Evolutionary conservation across 2,797 vertebrate genomes (phyloP).

Genomic region (Bradypus variegatus): DNA sequence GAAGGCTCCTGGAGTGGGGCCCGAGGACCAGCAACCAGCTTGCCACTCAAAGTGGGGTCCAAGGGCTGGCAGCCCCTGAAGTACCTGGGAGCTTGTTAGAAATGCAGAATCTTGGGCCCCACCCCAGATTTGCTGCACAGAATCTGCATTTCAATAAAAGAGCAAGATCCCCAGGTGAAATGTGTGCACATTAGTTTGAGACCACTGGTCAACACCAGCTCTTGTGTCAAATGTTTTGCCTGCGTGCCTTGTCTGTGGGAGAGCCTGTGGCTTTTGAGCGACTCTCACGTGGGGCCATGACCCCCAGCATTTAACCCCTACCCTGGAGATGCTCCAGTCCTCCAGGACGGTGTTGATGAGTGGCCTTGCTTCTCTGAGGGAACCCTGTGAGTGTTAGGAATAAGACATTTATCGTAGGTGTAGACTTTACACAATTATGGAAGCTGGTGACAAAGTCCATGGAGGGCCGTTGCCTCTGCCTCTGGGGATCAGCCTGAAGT

Average conservation of each 20-base stretch:
- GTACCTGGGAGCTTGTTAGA: neutral
- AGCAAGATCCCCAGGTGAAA: no score
- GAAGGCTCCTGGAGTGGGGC: no score
- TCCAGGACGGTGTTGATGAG: neutral
- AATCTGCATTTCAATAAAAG: neutral
- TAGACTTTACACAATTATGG: neutral
- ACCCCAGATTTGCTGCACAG: neutral
- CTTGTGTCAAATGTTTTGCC: neutral
- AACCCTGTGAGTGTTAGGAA: neutral
- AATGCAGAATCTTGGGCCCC: neutral
- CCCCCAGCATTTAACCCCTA: neutral
- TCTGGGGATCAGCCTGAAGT: neutral
- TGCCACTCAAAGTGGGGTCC: neutral
- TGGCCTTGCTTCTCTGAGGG: neutral
- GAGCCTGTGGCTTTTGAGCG: neutral
- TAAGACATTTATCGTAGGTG: neutral
- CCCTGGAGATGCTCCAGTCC: neutral
- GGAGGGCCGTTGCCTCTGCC: no score
- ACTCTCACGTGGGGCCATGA: neutral
- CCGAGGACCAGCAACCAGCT: neutral
- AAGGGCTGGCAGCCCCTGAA: neutral
- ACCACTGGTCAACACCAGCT: neutral
- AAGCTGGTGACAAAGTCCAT: neutral
- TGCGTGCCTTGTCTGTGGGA: neutral
- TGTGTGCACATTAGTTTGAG: neutral